phyloP scores from a whole-genome alignment of 2,888 invertebrate genomes.

The Endotricha flammealis region DNA sequence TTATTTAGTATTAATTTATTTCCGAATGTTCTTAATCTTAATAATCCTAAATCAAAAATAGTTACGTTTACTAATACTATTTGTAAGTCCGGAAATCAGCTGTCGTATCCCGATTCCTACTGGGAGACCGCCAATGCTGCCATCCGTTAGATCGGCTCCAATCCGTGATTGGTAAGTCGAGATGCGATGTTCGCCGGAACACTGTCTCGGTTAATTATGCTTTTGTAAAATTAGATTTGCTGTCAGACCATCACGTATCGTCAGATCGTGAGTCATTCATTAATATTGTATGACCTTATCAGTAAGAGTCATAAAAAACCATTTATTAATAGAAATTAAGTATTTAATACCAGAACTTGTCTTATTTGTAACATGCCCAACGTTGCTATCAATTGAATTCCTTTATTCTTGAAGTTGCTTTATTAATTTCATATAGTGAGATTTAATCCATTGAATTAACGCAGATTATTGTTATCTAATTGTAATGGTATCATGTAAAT shows the following conservation, averaged over 20 bases:
- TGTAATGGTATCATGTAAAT: no score
- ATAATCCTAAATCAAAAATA: no score
- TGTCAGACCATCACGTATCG: slow-evolving; percentile 25
- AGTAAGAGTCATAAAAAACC: background rate
- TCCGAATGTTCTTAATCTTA: no score
- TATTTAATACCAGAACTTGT: no score
- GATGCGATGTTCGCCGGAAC: slow-evolving; percentile 44
- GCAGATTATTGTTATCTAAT: no score
- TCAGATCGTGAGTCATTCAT: slow-evolving; percentile 17
- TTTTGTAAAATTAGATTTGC: slow-evolving; percentile 45
- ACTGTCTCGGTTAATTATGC: slow-evolving; percentile 48
- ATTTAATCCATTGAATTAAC: no score
- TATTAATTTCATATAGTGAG: no score
- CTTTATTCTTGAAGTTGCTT: no score
- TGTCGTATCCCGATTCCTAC: slow-evolving; percentile 62
- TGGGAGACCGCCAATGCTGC: slow-evolving; percentile 66
- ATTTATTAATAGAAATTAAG: no score
- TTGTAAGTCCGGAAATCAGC: slow-evolving; percentile 63
- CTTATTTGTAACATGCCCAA: no score
- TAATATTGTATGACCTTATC: slow-evolving; percentile 8
- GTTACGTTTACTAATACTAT: slow-evolving; percentile 20
- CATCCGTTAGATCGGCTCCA: slow-evolving; percentile 56
- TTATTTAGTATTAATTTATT: no score
- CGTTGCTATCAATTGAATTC: no score
- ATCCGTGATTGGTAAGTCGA: slow-evolving; percentile 54